Evolutionary conservation across 2,888 invertebrate species (phyloP), one percentile per base, ranked within the genome.

Genomic region (Andrena bucephala): DNA sequence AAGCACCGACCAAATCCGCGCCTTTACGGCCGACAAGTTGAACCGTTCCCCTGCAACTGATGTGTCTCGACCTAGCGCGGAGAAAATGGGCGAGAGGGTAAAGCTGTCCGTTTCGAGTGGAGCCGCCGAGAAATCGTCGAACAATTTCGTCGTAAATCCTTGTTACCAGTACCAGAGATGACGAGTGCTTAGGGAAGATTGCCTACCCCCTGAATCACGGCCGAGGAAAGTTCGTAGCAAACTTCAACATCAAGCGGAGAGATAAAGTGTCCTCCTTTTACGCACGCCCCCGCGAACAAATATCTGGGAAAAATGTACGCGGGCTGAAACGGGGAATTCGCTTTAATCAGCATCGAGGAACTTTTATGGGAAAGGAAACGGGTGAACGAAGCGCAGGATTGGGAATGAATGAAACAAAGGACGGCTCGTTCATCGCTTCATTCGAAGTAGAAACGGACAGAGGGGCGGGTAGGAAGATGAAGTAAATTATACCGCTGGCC

Each of bases 1-100:
- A 72, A 83, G 57, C 60, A 24, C 60, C 10, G 24, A 6, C 42
- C 29, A 80, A 75, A 74, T 86, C 77, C 67, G 31, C 8, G 29
- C 16, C 8, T 27, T 69, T 69, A 69, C 8, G 50, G 31, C 29
- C 33, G 20, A 16, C 31, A 52, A 73, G 67, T 71, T 69, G 16
- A 8, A 50, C 59, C 31, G 20, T 60, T 20, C 50, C n/a, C 24
- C 6, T 24, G 66, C 36, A 67, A 60, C 68, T 27, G 50, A 67
- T 50, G 27, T 36, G 59, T 31, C 5, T 27, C 10, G 2, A 13
- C 29, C 29, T n/a, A 2, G 0, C 60, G 27, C 31, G 8, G 10
- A 62, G 54, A 52, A 62, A 63, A 65, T 33, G 10, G 10, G 48
- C 5, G 54, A 13, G 27, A 29, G n/a, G 16, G 20, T 2, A 5